Evolutionary conservation across 2,797 vertebrate species (phyloP).

Genomic region (Knipowitschia caucasica): DNA sequence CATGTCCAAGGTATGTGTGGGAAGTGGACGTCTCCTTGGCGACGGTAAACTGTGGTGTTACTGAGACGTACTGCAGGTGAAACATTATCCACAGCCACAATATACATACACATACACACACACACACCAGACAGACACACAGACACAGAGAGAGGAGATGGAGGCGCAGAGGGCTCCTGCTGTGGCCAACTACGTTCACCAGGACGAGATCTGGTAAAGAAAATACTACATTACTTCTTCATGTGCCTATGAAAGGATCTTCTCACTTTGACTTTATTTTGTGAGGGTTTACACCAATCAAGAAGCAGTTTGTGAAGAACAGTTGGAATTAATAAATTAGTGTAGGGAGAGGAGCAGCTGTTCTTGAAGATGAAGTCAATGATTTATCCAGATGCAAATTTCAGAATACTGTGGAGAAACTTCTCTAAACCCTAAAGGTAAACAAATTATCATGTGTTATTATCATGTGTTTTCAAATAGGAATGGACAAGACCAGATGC

Average conservation of each 20-base stretch:
- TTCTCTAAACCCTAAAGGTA: no score
- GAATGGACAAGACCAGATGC: no score
- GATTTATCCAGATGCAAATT: no score
- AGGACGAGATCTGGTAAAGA: slow-evolving; percentile 74
- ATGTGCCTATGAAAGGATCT: not conserved
- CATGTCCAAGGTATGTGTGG: not conserved
- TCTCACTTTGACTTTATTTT: not conserved
- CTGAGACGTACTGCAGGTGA: slow-evolving; percentile 50
- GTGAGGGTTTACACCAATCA: not conserved
- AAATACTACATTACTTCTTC: not conserved
- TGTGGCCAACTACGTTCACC: slow-evolving; percentile 58
- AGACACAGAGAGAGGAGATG: slow-evolving; percentile 39
- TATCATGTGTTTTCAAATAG: no score
- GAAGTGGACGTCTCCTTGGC: slow-evolving; percentile 43
- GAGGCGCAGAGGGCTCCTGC: slow-evolving; percentile 37
- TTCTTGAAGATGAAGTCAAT: no score
- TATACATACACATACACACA: no score
- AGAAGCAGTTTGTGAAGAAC: no score
- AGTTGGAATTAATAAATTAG: no score
- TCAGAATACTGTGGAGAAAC: no score
- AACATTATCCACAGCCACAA: no score
- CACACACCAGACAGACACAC: slow-evolving; percentile 19
- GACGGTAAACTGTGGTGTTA: slow-evolving; percentile 59
- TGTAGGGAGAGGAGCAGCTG: no score
- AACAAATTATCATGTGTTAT: no score